Conservation (phyloP, 1,140 invertebrate species). For the Metaphire vulgaris region DNA sequence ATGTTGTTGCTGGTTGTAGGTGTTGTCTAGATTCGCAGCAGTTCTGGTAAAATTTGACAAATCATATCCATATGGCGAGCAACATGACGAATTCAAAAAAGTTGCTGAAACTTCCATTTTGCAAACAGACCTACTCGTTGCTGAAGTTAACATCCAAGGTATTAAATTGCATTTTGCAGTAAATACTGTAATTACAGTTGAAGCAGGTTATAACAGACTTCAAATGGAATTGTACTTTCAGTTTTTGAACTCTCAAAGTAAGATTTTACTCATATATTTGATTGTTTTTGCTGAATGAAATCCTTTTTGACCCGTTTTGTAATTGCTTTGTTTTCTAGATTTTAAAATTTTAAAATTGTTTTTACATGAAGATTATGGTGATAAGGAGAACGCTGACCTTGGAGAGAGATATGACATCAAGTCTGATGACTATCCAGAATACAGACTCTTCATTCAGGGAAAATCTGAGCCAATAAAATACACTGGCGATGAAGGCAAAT, state of each 20-base stretch:
- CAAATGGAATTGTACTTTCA: no score
- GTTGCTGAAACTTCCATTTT: slow-evolving; percentile 65
- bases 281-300: no score
- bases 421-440: slow-evolving; percentile 74
- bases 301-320: no score
- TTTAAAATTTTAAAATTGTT: no score
- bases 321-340: no score
- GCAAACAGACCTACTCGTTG: slow-evolving; percentile 70
- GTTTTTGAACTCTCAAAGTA: no score
- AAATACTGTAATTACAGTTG: no score
- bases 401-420: slow-evolving; percentile 67
- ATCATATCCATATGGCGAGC: slow-evolving; percentile 88
- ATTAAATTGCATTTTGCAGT: no score
- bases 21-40: slow-evolving; percentile 74
- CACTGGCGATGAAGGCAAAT: slow-evolving; percentile 61
- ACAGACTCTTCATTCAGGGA: slow-evolving; percentile 70
- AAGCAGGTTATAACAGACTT: no score
- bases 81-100: slow-evolving; percentile 80
- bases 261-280: no score
- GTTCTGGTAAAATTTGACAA: slow-evolving; percentile 86
- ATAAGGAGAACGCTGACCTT: slow-evolving; percentile 79
- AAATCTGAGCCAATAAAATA: slow-evolving; percentile 61
- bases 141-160: slow-evolving; percentile 77
- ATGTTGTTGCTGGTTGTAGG: no score
- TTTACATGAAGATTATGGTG: slow-evolving; percentile 74